Conservation (phyloP, 2,888 invertebrate species). For the Frankliniella intonsa region DNA sequence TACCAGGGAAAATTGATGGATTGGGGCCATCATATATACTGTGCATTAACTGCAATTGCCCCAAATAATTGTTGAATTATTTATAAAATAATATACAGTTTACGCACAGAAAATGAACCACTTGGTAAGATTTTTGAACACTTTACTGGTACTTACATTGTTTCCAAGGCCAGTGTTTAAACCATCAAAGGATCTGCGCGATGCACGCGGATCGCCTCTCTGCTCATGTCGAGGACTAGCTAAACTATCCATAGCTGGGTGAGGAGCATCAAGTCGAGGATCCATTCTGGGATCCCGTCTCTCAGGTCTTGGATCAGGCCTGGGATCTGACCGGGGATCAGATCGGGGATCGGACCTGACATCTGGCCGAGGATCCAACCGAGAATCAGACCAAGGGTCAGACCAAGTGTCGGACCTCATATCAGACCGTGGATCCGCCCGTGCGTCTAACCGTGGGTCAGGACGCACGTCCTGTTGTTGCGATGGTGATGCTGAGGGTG, state of each 20-base stretch:
- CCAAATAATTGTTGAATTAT: neutral
- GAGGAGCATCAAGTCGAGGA: too few relatives aligned
- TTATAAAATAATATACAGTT: neutral
- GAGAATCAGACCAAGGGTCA: neutral
- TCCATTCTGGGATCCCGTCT: neutral
- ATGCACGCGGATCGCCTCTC: neutral
- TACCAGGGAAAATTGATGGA: neutral
- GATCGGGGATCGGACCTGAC: neutral
- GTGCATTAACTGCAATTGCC: neutral
- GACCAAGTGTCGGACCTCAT: neutral
- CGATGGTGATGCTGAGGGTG: neutral
- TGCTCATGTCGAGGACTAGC: neutral
- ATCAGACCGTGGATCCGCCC: too few relatives aligned
- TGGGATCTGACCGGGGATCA: constrained; percentile 2
- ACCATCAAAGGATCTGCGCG: neutral
- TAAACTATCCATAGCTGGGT: neutral
- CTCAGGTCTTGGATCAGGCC: neutral
- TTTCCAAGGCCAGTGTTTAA: neutral
- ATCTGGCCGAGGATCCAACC: neutral
- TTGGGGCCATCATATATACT: neutral
- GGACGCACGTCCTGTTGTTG: too few relatives aligned
- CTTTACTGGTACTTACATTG: neutral
- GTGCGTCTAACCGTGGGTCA: too few relatives aligned
- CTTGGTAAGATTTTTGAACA: too few relatives aligned
- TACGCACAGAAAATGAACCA: neutral